phyloP scores from a whole-genome alignment of 1,140 invertebrate genomes.

The Apis laboriosa region DNA sequence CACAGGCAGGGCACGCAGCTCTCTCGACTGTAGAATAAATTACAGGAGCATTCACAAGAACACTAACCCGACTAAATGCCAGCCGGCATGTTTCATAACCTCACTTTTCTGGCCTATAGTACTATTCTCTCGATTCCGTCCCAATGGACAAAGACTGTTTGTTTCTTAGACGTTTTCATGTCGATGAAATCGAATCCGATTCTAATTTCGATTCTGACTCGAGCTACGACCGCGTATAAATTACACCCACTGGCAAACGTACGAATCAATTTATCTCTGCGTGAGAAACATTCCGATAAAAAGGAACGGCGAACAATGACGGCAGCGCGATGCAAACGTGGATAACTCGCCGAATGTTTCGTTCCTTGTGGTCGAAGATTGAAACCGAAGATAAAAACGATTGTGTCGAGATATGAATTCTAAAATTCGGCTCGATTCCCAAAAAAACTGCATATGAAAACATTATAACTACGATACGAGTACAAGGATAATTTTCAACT shows the following conservation, averaged over 20 bases:
- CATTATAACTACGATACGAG: neutral
- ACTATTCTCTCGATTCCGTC: too few relatives aligned
- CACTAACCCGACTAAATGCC: conserved; percentile 1
- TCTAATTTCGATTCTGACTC: neutral
- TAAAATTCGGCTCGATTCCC: too few relatives aligned
- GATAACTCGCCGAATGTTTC: neutral
- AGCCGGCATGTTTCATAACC: conserved; percentile 16
- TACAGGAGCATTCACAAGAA: neutral
- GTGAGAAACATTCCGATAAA: neutral
- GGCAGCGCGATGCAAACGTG: neutral
- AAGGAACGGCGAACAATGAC: too few relatives aligned
- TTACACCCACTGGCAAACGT: neutral
- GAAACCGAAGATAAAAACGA: too few relatives aligned
- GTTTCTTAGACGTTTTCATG: neutral
- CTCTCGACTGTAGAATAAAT: neutral
- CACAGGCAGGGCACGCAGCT: neutral
- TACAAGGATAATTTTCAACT: neutral
- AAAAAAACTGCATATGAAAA: neutral
- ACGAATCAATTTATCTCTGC: neutral
- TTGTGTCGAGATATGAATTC: too few relatives aligned
- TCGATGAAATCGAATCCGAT: neutral
- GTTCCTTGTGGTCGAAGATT: neutral
- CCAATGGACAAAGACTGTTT: neutral
- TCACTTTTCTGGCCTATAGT: neutral
- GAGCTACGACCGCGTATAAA: neutral